Conservation (phyloP, 2,113 vertebrate genomes). For the Calidris pygmaea region DNA sequence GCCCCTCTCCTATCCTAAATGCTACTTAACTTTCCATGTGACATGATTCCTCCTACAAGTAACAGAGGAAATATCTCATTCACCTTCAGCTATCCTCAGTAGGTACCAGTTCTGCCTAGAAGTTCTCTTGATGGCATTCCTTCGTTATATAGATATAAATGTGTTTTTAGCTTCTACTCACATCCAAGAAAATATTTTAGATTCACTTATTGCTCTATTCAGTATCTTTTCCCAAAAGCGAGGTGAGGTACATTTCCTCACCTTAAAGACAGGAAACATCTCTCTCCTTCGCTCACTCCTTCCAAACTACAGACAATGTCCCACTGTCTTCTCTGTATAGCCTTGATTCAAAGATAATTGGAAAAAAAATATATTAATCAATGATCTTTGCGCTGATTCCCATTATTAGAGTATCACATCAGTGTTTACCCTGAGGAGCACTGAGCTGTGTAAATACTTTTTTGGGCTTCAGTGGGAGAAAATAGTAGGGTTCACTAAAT, state of each 20-base stretch:
- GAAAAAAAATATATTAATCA: not conserved
- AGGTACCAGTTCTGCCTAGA: not conserved
- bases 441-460: constrained; percentile 29
- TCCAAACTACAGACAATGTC: not conserved
- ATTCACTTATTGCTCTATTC: not conserved
- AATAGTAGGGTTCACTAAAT: constrained; percentile 30
- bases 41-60: not conserved
- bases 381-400: not conserved
- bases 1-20: not conserved
- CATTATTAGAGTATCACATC: not conserved
- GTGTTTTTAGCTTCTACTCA: not conserved
- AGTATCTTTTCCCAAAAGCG: not conserved
- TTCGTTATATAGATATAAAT: not conserved
- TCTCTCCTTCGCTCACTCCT: not conserved
- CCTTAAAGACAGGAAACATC: not conserved
- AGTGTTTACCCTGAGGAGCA: not conserved
- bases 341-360: not conserved
- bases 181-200: not conserved
- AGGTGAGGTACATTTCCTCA: not conserved
- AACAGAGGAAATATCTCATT: not conserved
- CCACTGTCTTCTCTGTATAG: not conserved
- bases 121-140: not conserved
- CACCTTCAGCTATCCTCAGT: not conserved
- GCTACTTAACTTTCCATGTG: not conserved
- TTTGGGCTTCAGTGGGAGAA: constrained; percentile 31